Conservation (phyloP, 2,113 vertebrate species). For the Eulemur macaco region DNA sequence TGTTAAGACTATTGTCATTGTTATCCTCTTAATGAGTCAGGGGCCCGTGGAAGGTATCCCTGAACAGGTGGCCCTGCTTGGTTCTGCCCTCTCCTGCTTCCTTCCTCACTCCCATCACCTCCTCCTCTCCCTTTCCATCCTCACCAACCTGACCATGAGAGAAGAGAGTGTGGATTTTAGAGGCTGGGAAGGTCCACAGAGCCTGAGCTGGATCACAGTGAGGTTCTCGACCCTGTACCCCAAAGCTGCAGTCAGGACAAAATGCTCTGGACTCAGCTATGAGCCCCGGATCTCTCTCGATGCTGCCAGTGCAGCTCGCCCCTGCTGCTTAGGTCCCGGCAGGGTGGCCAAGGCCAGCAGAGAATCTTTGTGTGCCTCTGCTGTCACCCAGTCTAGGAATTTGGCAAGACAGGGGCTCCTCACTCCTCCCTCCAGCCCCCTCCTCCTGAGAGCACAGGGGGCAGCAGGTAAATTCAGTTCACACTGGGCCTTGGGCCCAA, state of each 20-base stretch:
- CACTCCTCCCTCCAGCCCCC: not conserved
- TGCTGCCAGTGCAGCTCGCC: not conserved
- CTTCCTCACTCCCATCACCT: not conserved
- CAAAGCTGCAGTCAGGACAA: not conserved
- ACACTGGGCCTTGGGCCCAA: not conserved
- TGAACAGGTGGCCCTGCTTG: not conserved
- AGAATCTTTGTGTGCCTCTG: not conserved
- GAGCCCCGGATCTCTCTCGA: not conserved
- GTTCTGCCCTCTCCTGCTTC: not conserved
- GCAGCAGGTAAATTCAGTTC: not conserved
- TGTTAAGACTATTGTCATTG: not conserved
- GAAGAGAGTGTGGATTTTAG: not conserved
- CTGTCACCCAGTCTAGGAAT: not conserved
- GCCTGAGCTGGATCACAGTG: not conserved
- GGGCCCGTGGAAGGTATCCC: not conserved
- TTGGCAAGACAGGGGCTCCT: not conserved
- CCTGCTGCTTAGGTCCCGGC: not conserved
- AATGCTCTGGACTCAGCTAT: not conserved
- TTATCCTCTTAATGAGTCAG: not conserved
- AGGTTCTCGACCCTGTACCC: not conserved
- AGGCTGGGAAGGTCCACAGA: not conserved
- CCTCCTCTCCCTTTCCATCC: not conserved
- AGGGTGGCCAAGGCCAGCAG: not conserved
- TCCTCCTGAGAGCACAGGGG: not conserved
- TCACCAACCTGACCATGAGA: not conserved